These are phyloP conservation scores for Harpegnathos saltator DNA, from an alignment of 1,140 invertebrate species.

Conservation along the genomic window DNA sequence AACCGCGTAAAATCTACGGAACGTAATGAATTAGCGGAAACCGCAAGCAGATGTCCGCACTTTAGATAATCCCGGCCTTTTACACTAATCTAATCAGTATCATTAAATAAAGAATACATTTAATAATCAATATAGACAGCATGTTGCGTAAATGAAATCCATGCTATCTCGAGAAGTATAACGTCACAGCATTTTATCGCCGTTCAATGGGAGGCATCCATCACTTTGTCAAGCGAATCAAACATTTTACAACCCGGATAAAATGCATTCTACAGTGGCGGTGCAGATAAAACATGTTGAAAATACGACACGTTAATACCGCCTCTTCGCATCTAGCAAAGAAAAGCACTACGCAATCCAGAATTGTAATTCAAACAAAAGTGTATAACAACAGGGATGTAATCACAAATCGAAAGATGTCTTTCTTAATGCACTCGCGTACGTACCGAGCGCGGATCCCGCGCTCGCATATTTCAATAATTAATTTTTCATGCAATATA, in stretches of 20 bases:
- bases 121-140: constrained; percentile 79
- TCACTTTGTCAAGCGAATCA: neutral
- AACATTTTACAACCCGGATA: constrained; percentile 6
- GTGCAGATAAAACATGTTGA: too few species aligned
- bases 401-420: neutral
- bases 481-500: too few species aligned
- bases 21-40: constrained; percentile 14
- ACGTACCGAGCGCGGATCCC: too few species aligned
- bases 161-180: constrained; percentile 32
- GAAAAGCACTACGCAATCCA: neutral
- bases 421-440: too few species aligned
- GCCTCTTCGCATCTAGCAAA: neutral
- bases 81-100: constrained; percentile 84
- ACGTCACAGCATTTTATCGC: constrained; percentile 23
- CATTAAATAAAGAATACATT: constrained; percentile 82
- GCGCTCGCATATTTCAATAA: too few species aligned
- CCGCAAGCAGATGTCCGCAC: constrained; percentile 81
- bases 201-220: neutral
- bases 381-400: neutral
- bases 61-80: constrained; percentile 83
- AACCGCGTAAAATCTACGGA: constrained; percentile 4
- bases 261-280: neutral
- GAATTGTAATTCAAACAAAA: neutral
- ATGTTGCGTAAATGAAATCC: constrained; percentile 73
- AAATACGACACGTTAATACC: neutral